Percentiles rank a stretch among this genome's conserved stretches.
These are phyloP conservation scores for Teleogryllus occipitalis DNA, from an alignment of 1,140 invertebrate genomes.

Conservation along the genomic window DNA sequence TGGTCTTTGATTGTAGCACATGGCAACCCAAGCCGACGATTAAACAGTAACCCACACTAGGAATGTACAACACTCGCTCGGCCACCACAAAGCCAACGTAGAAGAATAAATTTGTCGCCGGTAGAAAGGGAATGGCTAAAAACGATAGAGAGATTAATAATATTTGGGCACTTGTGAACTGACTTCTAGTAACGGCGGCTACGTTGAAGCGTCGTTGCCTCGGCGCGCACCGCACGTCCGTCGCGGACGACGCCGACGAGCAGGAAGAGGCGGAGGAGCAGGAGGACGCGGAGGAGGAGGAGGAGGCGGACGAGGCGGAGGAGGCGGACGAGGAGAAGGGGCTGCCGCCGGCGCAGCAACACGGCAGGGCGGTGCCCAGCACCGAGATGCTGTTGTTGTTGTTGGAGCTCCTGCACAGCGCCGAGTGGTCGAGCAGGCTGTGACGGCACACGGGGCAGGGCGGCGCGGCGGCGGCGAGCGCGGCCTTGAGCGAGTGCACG, in stretches of 20 bases:
- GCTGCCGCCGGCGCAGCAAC: slow-evolving; percentile 34
- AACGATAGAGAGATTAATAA: slow-evolving; percentile 61
- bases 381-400: slow-evolving; percentile 39
- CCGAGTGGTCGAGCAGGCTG: slow-evolving; percentile 37
- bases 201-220: neutral
- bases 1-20: slow-evolving; percentile 34
- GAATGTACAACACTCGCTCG: slow-evolving; percentile 89
- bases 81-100: slow-evolving; percentile 96
- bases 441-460: slow-evolving; percentile 37
- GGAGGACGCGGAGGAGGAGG: slow-evolving; percentile 6
- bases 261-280: neutral
- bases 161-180: slow-evolving; percentile 10
- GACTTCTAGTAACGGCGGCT: neutral
- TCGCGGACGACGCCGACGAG: neutral
- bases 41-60: slow-evolving; percentile 91
- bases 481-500: neutral
- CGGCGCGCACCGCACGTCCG: neutral
- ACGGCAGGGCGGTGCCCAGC: slow-evolving; percentile 28
- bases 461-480: neutral
- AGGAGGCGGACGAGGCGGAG: neutral
- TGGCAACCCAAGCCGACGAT: slow-evolving; percentile 65
- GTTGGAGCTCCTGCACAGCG: slow-evolving; percentile 37
- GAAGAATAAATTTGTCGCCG: slow-evolving; percentile 88
- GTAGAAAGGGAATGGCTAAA: slow-evolving; percentile 82
- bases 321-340: slow-evolving; percentile 19